These are phyloP conservation scores for Cacatua alba DNA, from an alignment of 2,113 vertebrate species.

Conservation along the genomic window DNA sequence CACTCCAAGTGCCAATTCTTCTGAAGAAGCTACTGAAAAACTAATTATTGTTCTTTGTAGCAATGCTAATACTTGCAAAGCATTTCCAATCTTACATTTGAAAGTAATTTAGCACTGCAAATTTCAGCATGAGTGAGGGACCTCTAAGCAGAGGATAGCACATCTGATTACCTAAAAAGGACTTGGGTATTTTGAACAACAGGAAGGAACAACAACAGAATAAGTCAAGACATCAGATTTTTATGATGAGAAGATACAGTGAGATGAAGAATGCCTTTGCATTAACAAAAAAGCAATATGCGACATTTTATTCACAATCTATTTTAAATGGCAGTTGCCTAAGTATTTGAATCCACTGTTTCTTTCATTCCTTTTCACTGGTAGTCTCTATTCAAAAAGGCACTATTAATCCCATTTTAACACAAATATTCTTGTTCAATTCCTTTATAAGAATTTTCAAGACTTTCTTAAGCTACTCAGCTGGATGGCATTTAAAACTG, in stretches of 20 bases:
- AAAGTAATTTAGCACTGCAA: neutral
- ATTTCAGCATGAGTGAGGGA: neutral
- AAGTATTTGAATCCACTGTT: neutral
- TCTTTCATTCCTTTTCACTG: neutral
- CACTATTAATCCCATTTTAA: neutral
- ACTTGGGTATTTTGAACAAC: neutral
- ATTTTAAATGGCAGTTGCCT: neutral
- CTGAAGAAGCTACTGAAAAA: neutral
- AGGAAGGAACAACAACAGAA: neutral
- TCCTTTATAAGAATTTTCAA: neutral
- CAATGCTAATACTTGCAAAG: neutral
- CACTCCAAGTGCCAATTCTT: neutral
- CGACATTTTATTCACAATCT: neutral
- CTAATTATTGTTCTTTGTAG: neutral
- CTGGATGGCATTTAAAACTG: neutral
- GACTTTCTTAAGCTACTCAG: neutral
- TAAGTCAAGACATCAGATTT: neutral
- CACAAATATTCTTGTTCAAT: neutral
- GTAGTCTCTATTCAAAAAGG: neutral
- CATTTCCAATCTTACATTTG: neutral
- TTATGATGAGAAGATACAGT: neutral
- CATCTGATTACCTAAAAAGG: neutral
- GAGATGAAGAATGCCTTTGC: neutral
- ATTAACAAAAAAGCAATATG: neutral
- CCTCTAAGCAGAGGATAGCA: neutral